Percentiles rank a stretch among this genome's conserved stretches.
Evolutionary conservation across 2,113 vertebrate genomes (phyloP).

Genomic region (Scomber colias): DNA sequence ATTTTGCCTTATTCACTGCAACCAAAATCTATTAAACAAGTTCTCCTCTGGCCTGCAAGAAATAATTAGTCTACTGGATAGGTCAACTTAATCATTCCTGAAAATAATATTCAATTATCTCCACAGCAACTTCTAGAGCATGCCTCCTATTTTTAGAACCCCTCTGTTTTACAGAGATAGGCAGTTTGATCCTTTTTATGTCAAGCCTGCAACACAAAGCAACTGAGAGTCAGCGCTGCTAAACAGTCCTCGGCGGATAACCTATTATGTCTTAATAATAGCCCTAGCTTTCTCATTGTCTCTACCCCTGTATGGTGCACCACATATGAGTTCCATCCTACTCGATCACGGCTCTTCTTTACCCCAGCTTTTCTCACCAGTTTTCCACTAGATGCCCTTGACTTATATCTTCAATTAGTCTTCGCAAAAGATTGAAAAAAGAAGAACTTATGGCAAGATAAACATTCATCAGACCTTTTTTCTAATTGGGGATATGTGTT

Average conservation of each 20-base stretch:
- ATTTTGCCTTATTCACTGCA: constrained; percentile 78
- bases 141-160: constrained; percentile 81
- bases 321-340: constrained; percentile 52
- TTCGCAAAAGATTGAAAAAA: constrained; percentile 55
- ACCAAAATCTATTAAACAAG: constrained; percentile 82
- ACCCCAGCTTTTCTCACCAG: constrained; percentile 29
- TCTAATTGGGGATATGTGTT: constrained; percentile 39
- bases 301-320: constrained; percentile 49
- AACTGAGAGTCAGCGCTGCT: constrained; percentile 56
- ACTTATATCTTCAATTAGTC: constrained; percentile 76
- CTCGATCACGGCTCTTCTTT: constrained; percentile 56
- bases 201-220: constrained; percentile 74
- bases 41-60: constrained; percentile 77
- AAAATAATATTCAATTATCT: constrained; percentile 89
- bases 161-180: constrained; percentile 78
- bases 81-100: constrained; percentile 88
- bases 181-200: constrained; percentile 77
- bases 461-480: constrained; percentile 40
- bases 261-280: constrained; percentile 80
- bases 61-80: constrained; percentile 86
- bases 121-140: constrained; percentile 80
- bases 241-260: constrained; percentile 67
- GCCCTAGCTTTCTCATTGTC: constrained; percentile 66
- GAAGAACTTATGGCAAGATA: constrained; percentile 58
- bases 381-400: constrained; percentile 64